A percentile compares a stretch with the other conserved stretches of the same genome.
phyloP scores from a whole-genome alignment of 2,113 vertebrate genomes.

The Mormoops blainvillei region DNA sequence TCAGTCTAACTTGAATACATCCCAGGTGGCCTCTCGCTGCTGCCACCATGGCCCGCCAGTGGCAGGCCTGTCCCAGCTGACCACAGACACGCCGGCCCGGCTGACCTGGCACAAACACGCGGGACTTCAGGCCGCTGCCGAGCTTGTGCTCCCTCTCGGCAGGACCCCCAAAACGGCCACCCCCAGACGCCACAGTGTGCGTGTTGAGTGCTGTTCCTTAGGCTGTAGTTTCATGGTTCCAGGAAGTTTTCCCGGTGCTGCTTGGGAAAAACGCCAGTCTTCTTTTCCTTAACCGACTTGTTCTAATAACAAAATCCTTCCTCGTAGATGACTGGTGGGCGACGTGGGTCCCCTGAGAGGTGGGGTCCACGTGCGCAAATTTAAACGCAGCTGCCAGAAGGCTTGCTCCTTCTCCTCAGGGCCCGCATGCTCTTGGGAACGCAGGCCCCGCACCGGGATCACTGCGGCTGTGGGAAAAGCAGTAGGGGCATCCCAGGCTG shows the following conservation, averaged over 20 bases:
- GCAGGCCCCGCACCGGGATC: accelerated
- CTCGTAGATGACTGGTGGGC: not conserved
- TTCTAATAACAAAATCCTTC: not conserved
- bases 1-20: not conserved
- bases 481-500: too few relatives aligned
- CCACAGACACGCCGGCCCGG: too few relatives aligned
- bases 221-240: not conserved
- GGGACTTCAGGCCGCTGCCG: not conserved
- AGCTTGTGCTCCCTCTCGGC: not conserved
- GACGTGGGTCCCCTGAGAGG: not conserved
- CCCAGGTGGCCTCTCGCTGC: not conserved
- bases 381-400: not conserved
- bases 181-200: too few relatives aligned
- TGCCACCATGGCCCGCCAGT: accelerated
- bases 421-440: accelerated
- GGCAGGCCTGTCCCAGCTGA: too few relatives aligned
- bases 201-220: not conserved
- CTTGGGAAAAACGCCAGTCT: not conserved
- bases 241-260: not conserved
- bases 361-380: not conserved
- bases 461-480: too few relatives aligned
- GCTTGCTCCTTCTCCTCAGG: not conserved
- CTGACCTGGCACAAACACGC: not conserved
- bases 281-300: not conserved
- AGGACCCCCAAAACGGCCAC: too few relatives aligned